Conservation (phyloP, 1,140 invertebrate species). For the Branchinecta lindahli region DNA sequence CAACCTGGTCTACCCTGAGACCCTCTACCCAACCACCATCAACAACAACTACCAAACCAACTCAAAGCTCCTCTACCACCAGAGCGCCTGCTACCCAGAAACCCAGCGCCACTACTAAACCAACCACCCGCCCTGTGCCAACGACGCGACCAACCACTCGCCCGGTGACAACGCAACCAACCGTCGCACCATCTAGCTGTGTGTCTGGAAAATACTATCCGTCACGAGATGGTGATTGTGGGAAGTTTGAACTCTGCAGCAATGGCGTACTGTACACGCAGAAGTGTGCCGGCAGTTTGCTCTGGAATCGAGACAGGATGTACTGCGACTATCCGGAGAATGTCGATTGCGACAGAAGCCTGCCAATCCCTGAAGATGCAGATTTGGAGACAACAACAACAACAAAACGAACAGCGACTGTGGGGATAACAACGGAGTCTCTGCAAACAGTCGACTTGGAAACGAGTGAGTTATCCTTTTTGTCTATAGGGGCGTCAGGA, state of each 20-base stretch:
- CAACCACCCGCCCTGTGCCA: slow-evolving; percentile 28
- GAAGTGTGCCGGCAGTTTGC: slow-evolving; percentile 52
- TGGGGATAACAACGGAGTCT: too few relatives aligned
- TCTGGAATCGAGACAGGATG: slow-evolving; percentile 50
- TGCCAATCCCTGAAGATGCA: not conserved
- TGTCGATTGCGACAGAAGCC: slow-evolving; percentile 39
- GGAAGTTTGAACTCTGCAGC: slow-evolving; percentile 42
- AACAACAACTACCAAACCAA: slow-evolving; percentile 20
- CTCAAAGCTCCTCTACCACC: slow-evolving; percentile 24
- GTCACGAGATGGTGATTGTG: not conserved
- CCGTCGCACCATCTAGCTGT: slow-evolving; percentile 26
- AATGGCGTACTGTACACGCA: slow-evolving; percentile 57
- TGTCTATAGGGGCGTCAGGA: too few relatives aligned
- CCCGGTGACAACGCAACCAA: slow-evolving; percentile 25
- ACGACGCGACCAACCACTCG: slow-evolving; percentile 28
- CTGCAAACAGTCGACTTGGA: too few relatives aligned
- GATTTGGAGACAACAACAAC: too few relatives aligned
- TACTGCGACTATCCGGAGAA: slow-evolving; percentile 57
- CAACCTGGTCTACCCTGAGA: slow-evolving; percentile 6
- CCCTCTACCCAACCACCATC: slow-evolving; percentile 25
- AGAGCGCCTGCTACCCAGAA: slow-evolving; percentile 33
- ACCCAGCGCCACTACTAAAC: slow-evolving; percentile 27
- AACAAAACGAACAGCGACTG: too few relatives aligned
- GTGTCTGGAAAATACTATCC: not conserved
- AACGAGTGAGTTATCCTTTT: too few relatives aligned